Evolutionary conservation across 2,797 vertebrate genomes (phyloP).

Genomic region (Loris lydekkerianus): DNA sequence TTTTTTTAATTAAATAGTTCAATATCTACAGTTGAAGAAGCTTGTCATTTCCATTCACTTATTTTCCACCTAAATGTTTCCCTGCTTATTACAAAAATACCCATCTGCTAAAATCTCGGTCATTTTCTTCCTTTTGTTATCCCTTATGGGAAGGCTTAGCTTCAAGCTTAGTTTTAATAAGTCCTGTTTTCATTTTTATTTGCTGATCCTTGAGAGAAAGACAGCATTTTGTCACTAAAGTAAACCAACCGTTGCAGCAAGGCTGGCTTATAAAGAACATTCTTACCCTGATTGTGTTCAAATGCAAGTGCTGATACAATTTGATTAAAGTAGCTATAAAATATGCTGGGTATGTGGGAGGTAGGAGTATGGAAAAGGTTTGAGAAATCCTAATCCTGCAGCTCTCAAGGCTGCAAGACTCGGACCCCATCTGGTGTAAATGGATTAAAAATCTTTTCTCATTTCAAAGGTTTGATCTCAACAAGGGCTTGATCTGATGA

Average conservation of each 20-base stretch:
- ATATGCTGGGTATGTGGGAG: conserved; percentile 66
- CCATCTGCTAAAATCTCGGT: neutral
- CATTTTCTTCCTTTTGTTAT: conserved; percentile 10
- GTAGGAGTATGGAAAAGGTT: conserved; percentile 80
- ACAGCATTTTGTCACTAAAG: conserved; percentile 34
- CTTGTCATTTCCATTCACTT: neutral
- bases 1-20: conserved; percentile 5
- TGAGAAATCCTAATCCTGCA: conserved; percentile 90
- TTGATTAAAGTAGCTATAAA: conserved; percentile 77
- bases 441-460: conserved; percentile 97
- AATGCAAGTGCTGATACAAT: conserved; percentile 73
- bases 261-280: neutral
- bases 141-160: neutral
- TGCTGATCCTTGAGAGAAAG: neutral
- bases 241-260: neutral
- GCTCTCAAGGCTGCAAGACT: conserved; percentile 91
- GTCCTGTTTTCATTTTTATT: conserved; percentile 25
- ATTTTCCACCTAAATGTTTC: neutral
- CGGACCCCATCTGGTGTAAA: conserved; percentile 92
- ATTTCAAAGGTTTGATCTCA: conserved; percentile 98
- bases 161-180: neutral
- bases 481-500: conserved; percentile 96
- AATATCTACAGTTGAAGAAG: neutral
- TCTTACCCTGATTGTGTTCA: conserved; percentile 71
- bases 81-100: neutral